Evolutionary conservation across 2,113 vertebrate genomes (phyloP).

Genomic region (Cromileptes altivelis): DNA sequence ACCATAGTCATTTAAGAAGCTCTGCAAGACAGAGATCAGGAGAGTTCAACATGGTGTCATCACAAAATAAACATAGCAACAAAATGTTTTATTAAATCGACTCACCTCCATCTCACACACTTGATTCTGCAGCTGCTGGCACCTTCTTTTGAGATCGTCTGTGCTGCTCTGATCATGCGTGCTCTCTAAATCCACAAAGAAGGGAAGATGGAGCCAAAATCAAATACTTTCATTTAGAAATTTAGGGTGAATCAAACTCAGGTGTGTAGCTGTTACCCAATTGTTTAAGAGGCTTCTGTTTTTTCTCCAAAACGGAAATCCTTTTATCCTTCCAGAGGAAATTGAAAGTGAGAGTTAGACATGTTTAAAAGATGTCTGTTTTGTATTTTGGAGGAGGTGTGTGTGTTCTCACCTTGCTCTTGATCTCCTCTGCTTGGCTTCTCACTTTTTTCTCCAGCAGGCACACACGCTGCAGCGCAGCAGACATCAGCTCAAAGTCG

Average conservation of each 20-base stretch:
- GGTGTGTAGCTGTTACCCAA: conserved; percentile 71
- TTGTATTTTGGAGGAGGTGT: neutral
- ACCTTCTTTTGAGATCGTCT: conserved; percentile 81
- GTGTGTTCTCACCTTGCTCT: conserved; percentile 83
- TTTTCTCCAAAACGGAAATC: conserved; percentile 86
- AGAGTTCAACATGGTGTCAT: neutral
- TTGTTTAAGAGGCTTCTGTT: conserved; percentile 79
- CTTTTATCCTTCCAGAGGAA: conserved; percentile 84
- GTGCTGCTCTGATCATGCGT: neutral
- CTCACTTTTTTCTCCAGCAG: conserved; percentile 85
- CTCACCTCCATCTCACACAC: conserved; percentile 94
- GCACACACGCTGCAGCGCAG: conserved; percentile 83
- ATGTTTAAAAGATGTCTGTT: neutral
- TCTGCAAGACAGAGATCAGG: conserved; percentile 72
- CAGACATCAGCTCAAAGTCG: conserved; percentile 82
- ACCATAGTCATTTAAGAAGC: conserved; percentile 92
- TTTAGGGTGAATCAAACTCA: neutral
- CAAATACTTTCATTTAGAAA: neutral
- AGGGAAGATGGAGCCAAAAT: neutral
- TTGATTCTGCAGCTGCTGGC: conserved; percentile 87
- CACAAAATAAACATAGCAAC: neutral
- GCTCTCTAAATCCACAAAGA: conserved; percentile 56
- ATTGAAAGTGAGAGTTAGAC: neutral
- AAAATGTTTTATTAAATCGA: neutral
- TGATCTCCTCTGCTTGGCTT: conserved; percentile 84